Conservation (phyloP, 2,797 vertebrate genomes). For the Botia almorhae region DNA sequence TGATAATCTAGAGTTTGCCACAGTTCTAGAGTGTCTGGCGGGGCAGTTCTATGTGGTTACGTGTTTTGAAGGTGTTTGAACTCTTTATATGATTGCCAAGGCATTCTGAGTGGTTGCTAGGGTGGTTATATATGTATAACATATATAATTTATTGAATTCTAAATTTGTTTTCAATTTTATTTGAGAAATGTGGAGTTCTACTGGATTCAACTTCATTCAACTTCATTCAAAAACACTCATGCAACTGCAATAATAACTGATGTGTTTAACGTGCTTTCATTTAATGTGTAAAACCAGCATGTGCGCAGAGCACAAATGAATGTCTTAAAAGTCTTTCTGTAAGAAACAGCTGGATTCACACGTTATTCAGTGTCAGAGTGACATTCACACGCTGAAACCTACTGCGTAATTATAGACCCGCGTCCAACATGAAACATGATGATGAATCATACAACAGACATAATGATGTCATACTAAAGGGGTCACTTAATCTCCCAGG, state of each 20-base stretch:
- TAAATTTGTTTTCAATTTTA: too few relatives aligned
- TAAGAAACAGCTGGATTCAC: neutral
- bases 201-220: neutral
- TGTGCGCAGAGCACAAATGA: neutral
- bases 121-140: too few relatives aligned
- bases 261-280: neutral
- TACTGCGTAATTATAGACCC: neutral
- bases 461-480: neutral
- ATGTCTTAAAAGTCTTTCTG: neutral
- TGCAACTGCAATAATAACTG: neutral
- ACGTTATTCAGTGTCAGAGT: conserved; percentile 1
- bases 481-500: neutral
- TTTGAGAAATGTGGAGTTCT: neutral
- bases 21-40: too few relatives aligned
- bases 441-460: neutral
- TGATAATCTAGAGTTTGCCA: too few relatives aligned
- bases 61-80: too few relatives aligned
- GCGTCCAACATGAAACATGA: neutral
- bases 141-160: too few relatives aligned
- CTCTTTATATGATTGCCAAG: too few relatives aligned
- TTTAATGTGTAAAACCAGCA: conserved; percentile 26
- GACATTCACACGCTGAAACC: neutral
- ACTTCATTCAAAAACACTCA: neutral
- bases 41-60: too few relatives aligned
- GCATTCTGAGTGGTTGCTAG: too few relatives aligned